A percentile compares a stretch with the other conserved stretches of the same genome.
Conservation (phyloP, 1,140 invertebrate genomes). For the Coenobita brevimanus region DNA sequence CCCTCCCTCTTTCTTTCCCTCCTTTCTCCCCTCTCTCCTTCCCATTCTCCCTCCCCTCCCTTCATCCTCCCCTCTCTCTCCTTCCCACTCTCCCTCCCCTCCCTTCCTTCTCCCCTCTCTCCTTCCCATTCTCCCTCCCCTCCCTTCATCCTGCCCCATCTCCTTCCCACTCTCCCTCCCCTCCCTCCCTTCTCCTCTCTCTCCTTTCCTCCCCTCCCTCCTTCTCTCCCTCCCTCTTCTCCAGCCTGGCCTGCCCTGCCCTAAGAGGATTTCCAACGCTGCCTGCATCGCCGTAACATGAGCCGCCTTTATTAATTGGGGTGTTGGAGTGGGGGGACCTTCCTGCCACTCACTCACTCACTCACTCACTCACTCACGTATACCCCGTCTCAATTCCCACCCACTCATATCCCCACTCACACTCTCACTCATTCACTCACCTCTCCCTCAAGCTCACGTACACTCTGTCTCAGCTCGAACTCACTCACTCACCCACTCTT, state of each 20-base stretch:
- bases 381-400: too few species aligned
- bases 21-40: not conserved
- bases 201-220: not conserved
- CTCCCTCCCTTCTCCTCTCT: not conserved
- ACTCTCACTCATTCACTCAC: too few species aligned
- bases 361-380: too few species aligned
- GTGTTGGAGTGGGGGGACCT: not conserved
- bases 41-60: not conserved
- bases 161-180: not conserved
- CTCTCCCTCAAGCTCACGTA: too few species aligned
- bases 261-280: constrained; percentile 17
- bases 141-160: not conserved
- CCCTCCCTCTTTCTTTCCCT: not conserved
- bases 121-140: not conserved
- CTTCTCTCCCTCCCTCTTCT: not conserved
- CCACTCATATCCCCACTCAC: too few species aligned
- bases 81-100: not conserved
- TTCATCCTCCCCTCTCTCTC: not conserved
- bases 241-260: not conserved
- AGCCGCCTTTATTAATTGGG: constrained; percentile 30
- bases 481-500: too few species aligned
- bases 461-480: too few species aligned
- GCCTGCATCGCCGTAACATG: not conserved
- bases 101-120: not conserved
- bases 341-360: too few species aligned